These are phyloP conservation scores for Furcifer pardalis DNA, from an alignment of 2,797 vertebrate genomes.

Conservation along the genomic window DNA sequence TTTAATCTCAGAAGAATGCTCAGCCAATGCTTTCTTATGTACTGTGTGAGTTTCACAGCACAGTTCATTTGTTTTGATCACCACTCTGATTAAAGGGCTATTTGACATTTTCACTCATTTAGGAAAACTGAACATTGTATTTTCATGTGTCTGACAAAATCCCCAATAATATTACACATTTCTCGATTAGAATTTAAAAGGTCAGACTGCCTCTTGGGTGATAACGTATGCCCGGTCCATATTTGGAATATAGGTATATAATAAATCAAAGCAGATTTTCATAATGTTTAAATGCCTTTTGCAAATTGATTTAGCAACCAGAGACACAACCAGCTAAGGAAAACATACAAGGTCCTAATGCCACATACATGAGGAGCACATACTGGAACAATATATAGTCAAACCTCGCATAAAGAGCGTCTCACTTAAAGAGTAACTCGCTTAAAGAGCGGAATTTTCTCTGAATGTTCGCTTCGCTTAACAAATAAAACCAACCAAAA, in stretches of 20 bases:
- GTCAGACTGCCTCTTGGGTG: slow-evolving; percentile 3
- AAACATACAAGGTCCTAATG: slow-evolving; percentile 11
- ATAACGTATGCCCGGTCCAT: neutral
- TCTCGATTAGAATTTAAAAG: slow-evolving; percentile 33
- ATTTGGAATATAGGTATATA: neutral
- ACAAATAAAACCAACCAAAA: no score
- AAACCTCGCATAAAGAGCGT: no score
- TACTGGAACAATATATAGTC: slow-evolving; percentile 15
- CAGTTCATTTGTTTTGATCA: neutral
- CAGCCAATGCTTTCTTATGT: neutral
- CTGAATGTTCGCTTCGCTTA: no score
- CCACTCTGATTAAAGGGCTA: neutral
- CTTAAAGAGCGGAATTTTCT: no score
- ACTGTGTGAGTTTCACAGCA: neutral
- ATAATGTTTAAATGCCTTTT: slow-evolving; percentile 18
- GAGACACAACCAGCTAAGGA: neutral
- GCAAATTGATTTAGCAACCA: slow-evolving; percentile 14
- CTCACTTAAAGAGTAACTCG: no score
- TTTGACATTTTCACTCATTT: slow-evolving; percentile 12
- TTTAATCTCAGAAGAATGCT: slow-evolving; percentile 9
- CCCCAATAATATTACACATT: slow-evolving; percentile 27
- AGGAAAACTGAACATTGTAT: neutral
- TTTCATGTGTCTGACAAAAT: neutral
- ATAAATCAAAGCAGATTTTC: slow-evolving; percentile 7
- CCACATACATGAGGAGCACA: neutral